Percentiles rank a stretch among this genome's conserved stretches.
phyloP scores from a whole-genome alignment of 1,140 invertebrate species.

The Cecropterus lyciades region DNA sequence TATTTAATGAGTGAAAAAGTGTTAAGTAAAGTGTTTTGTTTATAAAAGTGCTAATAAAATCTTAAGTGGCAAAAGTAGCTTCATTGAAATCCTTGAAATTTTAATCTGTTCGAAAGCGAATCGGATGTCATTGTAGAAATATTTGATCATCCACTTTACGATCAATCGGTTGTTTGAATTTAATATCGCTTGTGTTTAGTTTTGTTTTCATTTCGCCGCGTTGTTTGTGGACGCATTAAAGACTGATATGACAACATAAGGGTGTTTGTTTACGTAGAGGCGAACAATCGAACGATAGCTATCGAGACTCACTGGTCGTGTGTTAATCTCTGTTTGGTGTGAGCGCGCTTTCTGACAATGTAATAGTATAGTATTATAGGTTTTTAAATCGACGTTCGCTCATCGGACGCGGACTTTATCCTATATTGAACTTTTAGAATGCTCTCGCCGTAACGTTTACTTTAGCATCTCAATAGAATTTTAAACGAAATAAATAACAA shows the following conservation, averaged over 20 bases:
- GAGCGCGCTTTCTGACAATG: slow-evolving; percentile 32
- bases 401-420: slow-evolving; percentile 1
- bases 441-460: slow-evolving; percentile 26
- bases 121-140: slow-evolving; percentile 7
- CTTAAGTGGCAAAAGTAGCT: slow-evolving; percentile 7
- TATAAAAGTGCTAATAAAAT: slow-evolving; percentile 34
- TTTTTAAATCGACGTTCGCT: slow-evolving; percentile 27
- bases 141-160: slow-evolving; percentile 45
- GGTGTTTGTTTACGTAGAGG: slow-evolving; percentile 58
- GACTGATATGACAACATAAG: slow-evolving; percentile 68
- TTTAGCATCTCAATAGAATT: slow-evolving; percentile 32
- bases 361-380: slow-evolving; percentile 35
- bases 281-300: slow-evolving; percentile 64
- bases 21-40: slow-evolving; percentile 21
- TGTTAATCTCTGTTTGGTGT: slow-evolving; percentile 24
- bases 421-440: slow-evolving; percentile 28
- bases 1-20: slow-evolving; percentile 20
- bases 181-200: slow-evolving; percentile 37
- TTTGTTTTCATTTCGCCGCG: slow-evolving; percentile 51
- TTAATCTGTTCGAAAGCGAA: not conserved
- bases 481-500: slow-evolving; percentile 34
- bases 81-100: too few relatives aligned
- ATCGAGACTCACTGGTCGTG: slow-evolving; percentile 24
- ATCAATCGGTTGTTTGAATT: slow-evolving; percentile 17
- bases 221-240: slow-evolving; percentile 61